phyloP scores from a whole-genome alignment of 1,140 invertebrate species.

The Lucilia cuprina region DNA sequence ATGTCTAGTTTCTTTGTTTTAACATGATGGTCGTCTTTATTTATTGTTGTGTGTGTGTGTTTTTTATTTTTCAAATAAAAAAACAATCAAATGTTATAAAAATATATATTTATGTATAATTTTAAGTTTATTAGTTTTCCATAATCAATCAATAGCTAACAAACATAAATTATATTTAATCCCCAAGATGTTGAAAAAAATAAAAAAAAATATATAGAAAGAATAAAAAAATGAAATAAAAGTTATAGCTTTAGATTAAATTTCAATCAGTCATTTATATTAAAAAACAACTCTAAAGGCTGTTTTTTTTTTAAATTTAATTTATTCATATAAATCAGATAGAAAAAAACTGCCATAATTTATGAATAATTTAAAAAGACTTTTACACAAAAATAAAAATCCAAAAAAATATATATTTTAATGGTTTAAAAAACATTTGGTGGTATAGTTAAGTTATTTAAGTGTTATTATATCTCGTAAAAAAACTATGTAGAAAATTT shows the following conservation, averaged over 20 bases:
- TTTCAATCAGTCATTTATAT: neutral
- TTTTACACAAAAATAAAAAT: neutral
- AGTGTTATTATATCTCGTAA: too few relatives aligned
- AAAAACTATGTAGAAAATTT: too few relatives aligned
- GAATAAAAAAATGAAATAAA: neutral
- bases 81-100: neutral
- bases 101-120: neutral
- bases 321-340: neutral
- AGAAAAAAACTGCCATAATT: neutral
- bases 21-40: neutral
- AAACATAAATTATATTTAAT: slow-evolving; percentile 12
- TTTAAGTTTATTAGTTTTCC: neutral
- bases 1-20: neutral
- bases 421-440: too few relatives aligned
- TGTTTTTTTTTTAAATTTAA: neutral
- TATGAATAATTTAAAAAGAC: neutral
- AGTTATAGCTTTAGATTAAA: neutral
- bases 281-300: too few relatives aligned
- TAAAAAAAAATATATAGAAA: neutral
- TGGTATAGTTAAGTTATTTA: too few relatives aligned
- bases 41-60: too few relatives aligned
- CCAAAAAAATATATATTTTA: too few relatives aligned
- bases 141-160: neutral
- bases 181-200: neutral
- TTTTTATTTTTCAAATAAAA: neutral